These are phyloP conservation scores for Hippopotamus amphibius DNA, from an alignment of 2,113 vertebrate genomes.

Conservation along the genomic window DNA sequence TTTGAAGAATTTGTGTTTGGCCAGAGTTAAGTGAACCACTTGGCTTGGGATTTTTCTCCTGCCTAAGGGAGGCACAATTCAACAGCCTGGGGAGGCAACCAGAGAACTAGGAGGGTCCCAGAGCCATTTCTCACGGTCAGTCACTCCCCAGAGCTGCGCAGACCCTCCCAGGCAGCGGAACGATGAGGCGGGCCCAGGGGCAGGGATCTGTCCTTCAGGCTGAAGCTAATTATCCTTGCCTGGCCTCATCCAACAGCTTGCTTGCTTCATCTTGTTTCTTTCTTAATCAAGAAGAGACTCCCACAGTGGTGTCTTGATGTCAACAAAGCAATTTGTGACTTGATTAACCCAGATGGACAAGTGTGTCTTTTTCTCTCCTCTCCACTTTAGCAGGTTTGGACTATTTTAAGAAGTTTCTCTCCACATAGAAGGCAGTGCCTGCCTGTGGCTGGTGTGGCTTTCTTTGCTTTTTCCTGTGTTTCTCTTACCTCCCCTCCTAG, in stretches of 20 bases:
- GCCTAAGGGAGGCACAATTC: not conserved
- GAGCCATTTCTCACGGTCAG: conserved; percentile 43
- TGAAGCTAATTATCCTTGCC: not conserved
- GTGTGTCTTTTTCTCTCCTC: not conserved
- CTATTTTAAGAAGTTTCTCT: not conserved
- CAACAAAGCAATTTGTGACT: conserved; percentile 53
- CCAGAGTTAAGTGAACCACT: not conserved
- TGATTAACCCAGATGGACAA: conserved; percentile 12
- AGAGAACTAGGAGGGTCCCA: not conserved
- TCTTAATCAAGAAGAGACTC: conserved; percentile 54
- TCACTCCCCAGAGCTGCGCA: not conserved
- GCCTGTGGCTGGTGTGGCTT: not conserved
- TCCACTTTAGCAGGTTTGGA: not conserved
- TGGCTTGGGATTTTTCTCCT: conserved; percentile 37
- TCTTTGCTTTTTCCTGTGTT: not conserved
- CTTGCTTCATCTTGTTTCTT: conserved; percentile 48
- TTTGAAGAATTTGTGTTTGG: conserved; percentile 64
- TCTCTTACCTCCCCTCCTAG: not conserved
- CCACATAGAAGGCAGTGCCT: not conserved
- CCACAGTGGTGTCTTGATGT: not conserved
- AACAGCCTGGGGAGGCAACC: not conserved
- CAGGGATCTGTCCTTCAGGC: not conserved
- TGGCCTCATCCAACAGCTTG: not conserved
- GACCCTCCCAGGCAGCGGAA: not conserved
- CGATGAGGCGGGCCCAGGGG: not conserved